Evolutionary conservation across 2,888 invertebrate species (phyloP), one percentile per base, ranked within the genome.

Genomic region (Hybos culiciformis): DNA sequence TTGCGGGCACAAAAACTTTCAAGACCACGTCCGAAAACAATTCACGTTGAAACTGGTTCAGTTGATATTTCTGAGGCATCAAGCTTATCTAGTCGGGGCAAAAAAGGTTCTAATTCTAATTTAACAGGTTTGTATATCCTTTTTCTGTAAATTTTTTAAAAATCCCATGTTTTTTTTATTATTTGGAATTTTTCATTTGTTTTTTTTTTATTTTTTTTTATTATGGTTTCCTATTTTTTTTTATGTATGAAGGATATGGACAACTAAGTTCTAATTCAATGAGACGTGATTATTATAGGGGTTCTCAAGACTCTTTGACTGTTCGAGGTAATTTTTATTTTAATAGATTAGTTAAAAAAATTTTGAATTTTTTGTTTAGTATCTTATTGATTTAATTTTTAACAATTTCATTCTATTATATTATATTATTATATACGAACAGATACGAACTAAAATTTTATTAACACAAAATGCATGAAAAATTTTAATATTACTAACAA

Each of bases 231-330:
- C 37, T 46, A 43, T 45, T 43, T 45, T 42, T 46, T 41, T 43
- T 48, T 51, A 49, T 53, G 53, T 63, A 34, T 40, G 39, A 43
- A 54, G 56, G 55, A 34, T 62, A 64, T 51, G 61, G 64, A 55
- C 59, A 62, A 50, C 68, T 69, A 56, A 70, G 67, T 55, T 71
- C 73, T 53, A 73, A 75, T 54, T 75, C 78, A 55, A 82, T 87
- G 80, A 78, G 83, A 70, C 78, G 87, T 65, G 87, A 88, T 72
- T 87, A 85, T 77, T 87, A 85, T 74, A 78, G 85, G 71, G 87
- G 88, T 65, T 88, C 87, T 53, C 87, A 87, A 74, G 88, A 88
- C 73, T 85, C 84, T 67, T 75, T 88, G 59, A 83, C 83, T 56
- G 72, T 83, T 62, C 73, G 81, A 77, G 84, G 84, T 83, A 74